These are phyloP conservation scores for Yasuhikotakia modesta DNA, from an alignment of 2,797 vertebrate species.

Conservation along the genomic window DNA sequence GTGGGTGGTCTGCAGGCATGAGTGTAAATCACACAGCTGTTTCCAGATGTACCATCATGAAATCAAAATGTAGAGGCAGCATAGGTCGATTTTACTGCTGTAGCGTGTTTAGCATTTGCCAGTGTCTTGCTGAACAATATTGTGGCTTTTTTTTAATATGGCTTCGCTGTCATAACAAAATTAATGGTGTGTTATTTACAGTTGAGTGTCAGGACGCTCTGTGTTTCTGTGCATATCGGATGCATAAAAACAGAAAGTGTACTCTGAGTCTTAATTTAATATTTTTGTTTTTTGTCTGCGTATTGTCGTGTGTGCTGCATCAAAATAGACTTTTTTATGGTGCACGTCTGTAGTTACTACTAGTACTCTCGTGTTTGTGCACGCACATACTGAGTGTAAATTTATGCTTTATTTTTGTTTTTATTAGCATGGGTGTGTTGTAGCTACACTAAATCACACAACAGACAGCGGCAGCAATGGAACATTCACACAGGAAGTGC, in stretches of 20 bases:
- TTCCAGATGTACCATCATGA: neutral
- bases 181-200: conserved; percentile 25
- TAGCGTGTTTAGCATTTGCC: neutral
- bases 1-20: neutral
- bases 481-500: neutral
- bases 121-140: neutral
- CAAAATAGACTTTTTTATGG: conserved; percentile 4
- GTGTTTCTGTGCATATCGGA: neutral
- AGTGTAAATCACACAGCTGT: neutral
- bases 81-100: conserved; percentile 13
- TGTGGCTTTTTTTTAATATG: neutral
- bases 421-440: neutral
- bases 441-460: neutral
- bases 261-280: conserved; percentile 12
- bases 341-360: neutral
- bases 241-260: conserved; percentile 8
- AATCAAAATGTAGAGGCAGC: neutral
- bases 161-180: conserved; percentile 9
- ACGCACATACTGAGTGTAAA: conserved; percentile 18
- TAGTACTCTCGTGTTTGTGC: neutral
- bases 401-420: neutral
- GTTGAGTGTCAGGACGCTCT: neutral
- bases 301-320: neutral
- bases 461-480: neutral
- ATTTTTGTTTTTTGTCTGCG: conserved; percentile 8